A percentile compares a stretch with the other conserved stretches of the same genome.
These are phyloP conservation scores for Perccottus glenii DNA, from an alignment of 2,113 vertebrate genomes.

Conservation along the genomic window DNA sequence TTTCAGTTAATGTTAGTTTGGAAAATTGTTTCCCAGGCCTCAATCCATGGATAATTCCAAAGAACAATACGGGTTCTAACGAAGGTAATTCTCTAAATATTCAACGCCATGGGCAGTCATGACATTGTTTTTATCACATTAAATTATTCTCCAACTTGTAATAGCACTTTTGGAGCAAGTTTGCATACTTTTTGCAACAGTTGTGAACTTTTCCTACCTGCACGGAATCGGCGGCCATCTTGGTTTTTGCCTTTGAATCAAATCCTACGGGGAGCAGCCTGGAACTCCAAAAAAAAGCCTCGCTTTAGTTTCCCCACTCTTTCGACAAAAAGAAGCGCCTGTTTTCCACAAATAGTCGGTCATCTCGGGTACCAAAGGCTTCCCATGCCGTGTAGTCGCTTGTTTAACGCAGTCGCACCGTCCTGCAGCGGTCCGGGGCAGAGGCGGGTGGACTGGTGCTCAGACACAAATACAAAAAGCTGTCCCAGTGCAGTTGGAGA, in stretches of 20 bases:
- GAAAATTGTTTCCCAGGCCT: conserved; percentile 77
- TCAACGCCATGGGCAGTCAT: neutral
- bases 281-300: conserved; percentile 68
- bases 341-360: conserved; percentile 52
- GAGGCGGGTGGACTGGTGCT: conserved; percentile 45
- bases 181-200: conserved; percentile 73
- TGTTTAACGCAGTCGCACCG: conserved; percentile 35
- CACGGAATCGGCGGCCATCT: conserved; percentile 86
- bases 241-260: conserved; percentile 83
- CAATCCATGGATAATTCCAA: conserved; percentile 74
- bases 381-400: conserved; percentile 66
- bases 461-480: conserved; percentile 57
- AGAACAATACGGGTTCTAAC: conserved; percentile 33
- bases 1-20: conserved; percentile 51
- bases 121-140: neutral
- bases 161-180: conserved; percentile 23
- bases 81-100: conserved; percentile 2
- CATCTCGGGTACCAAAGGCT: conserved; percentile 55
- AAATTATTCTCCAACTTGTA: neutral
- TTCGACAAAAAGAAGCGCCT: conserved; percentile 38
- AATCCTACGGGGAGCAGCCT: conserved; percentile 76
- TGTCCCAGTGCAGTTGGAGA: conserved; percentile 67
- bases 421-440: conserved; percentile 37
- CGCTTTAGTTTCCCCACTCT: conserved; percentile 71
- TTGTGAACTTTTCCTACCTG: conserved; percentile 85